These are phyloP conservation scores for Chaetodon trifascialis DNA, from an alignment of 2,113 vertebrate species.

Conservation along the genomic window DNA sequence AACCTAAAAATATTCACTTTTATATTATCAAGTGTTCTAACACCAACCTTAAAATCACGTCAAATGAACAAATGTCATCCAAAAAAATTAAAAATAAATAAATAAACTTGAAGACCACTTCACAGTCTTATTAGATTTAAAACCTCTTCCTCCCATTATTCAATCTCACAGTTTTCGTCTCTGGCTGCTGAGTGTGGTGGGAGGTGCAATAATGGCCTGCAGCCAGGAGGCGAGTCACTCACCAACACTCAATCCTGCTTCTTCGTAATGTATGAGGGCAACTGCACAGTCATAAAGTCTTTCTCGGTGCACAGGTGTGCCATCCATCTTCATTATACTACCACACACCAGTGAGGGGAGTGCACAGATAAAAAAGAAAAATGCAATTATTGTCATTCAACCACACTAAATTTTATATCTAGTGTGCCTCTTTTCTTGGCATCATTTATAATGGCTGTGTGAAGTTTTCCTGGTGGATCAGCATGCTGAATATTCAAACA, in stretches of 20 bases:
- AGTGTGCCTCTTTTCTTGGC: slow-evolving; percentile 15
- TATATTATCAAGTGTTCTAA: no score
- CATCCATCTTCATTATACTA: slow-evolving; percentile 62
- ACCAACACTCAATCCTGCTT: slow-evolving; percentile 21
- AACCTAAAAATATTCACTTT: neutral
- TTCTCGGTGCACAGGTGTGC: slow-evolving; percentile 27
- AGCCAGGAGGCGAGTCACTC: slow-evolving; percentile 53
- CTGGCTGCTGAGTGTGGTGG: slow-evolving; percentile 16
- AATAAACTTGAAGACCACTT: neutral
- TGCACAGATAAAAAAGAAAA: slow-evolving; percentile 32
- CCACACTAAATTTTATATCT: slow-evolving; percentile 25
- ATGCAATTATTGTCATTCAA: slow-evolving; percentile 29
- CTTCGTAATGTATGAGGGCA: slow-evolving; percentile 48
- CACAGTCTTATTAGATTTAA: slow-evolving; percentile 19
- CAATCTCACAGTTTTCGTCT: slow-evolving; percentile 13
- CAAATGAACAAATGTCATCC: neutral
- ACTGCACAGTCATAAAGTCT: slow-evolving; percentile 55
- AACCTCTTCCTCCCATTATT: neutral
- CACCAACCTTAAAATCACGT: neutral
- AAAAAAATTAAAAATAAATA: neutral
- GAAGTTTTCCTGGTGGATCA: slow-evolving; percentile 16
- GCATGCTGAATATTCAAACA: neutral
- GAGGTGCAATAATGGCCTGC: slow-evolving; percentile 49
- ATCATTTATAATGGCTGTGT: slow-evolving; percentile 20
- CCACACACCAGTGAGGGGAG: slow-evolving; percentile 17